Percentiles rank a stretch among this genome's conserved stretches.
These are phyloP conservation scores for Oscheius sp. DNA, from an alignment of 2,888 invertebrate genomes.

Conservation along the genomic window DNA sequence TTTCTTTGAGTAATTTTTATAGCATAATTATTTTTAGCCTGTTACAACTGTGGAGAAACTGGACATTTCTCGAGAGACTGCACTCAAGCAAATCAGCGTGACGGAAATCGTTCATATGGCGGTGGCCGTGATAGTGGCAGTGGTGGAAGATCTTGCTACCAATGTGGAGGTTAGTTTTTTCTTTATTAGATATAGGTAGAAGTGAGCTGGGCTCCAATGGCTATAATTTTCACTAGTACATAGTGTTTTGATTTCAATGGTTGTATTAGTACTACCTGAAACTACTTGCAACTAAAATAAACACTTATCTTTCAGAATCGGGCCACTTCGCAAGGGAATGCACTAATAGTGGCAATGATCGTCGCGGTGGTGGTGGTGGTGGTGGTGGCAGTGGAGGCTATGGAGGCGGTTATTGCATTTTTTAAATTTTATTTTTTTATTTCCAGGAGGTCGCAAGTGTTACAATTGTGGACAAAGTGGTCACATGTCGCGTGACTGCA, in stretches of 20 bases:
- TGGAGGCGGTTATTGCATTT: conserved; percentile 10
- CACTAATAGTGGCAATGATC: conserved; percentile 42
- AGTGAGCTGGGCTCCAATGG: too few relatives aligned
- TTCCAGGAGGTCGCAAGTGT: conserved; percentile 51
- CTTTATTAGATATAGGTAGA: too few relatives aligned
- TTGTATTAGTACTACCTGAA: too few relatives aligned
- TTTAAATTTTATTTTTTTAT: too few relatives aligned
- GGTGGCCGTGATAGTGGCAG: conserved; percentile 35
- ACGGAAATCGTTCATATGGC: conserved; percentile 34
- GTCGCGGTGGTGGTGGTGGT: conserved; percentile 35
- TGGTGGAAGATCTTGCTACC: conserved; percentile 39
- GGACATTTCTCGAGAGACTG: conserved; percentile 68
- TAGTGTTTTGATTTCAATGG: too few relatives aligned
- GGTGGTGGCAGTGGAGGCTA: conserved; percentile 33
- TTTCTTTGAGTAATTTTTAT: conserved; percentile 16
- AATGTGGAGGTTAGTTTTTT: conserved; percentile 60
- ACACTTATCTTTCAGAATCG: too few relatives aligned
- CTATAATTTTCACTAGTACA: too few relatives aligned
- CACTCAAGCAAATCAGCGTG: conserved; percentile 39
- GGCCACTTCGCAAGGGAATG: conserved; percentile 69
- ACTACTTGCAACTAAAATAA: too few relatives aligned
- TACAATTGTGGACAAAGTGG: conserved; percentile 63
- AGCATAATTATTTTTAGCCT: conserved; percentile 38
- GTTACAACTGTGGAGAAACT: conserved; percentile 60
- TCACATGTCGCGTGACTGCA: conserved; percentile 65